Evolutionary conservation across 2,797 vertebrate species (phyloP), one percentile per base, ranked within the genome.

Genomic region (Malurus leucopterus): DNA sequence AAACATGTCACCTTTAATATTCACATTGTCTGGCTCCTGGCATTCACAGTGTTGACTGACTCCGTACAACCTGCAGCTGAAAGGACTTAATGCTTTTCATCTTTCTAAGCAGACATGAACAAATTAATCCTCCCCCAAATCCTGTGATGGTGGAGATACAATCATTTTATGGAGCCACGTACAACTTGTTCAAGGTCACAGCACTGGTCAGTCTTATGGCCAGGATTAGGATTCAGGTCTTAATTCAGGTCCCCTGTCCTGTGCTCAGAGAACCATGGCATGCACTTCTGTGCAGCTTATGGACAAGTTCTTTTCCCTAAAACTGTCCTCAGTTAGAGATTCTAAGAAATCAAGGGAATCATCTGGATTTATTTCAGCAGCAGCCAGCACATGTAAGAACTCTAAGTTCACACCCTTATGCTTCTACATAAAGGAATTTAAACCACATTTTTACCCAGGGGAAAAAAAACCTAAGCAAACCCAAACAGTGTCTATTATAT

Each of bases 71-170:
- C 71, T 74, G 51, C 69, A 89, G 55, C 72, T 75, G 55, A 80
- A 49, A 77, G 38, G 38, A 62, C 61, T 74, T 88, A 80, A 85
- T 9, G 27, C 41, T 88, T 91, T 73, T 79, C 58, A 86, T 65
- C 64, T 89, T 86, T 77, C 77, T 86, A 90, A 77, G 54, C 62
- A 68, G 84, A 74, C 47, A 65, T 8, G 5, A 86, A 82, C 62
- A 86, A 75, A 83, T 77, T 65, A 90, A 85, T 92, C 58, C 44
- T 58, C 26, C 30, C 32, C 15, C 36, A 80, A 88, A 81, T 54
- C 84, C 90, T 59, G 43, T 36, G 67, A 71, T 49, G 44, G n/a
- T 83, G 53, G 49, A 83, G 62, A 73, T 75, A 40, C 26, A 62
- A 71, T 63, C 13, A 29, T 58, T 80, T 83, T 30, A 74, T 59